Evolutionary conservation across 2,113 vertebrate genomes (phyloP).

Genomic region (Typhlomys cinereus): DNA sequence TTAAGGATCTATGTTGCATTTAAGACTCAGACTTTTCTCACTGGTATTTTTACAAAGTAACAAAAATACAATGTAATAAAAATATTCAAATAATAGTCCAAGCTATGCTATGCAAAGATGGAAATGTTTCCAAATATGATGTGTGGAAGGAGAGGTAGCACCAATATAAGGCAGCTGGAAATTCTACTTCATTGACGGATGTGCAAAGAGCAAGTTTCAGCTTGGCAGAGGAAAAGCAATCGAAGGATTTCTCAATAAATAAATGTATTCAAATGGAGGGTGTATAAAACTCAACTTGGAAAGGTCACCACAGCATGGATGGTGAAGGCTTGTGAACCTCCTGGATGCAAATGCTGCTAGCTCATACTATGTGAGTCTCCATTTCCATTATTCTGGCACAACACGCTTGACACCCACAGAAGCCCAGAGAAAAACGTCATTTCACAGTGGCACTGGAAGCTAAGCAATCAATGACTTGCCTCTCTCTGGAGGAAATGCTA

Average conservation of each 20-base stretch:
- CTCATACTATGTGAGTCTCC: neutral
- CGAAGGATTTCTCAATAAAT: constrained; percentile 51
- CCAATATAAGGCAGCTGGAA: neutral
- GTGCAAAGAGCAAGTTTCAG: neutral
- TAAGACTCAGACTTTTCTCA: constrained; percentile 23
- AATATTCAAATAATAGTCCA: constrained; percentile 22
- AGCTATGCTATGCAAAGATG: neutral
- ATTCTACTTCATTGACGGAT: constrained; percentile 27
- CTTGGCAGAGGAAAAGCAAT: constrained; percentile 47
- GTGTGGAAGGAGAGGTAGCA: constrained; percentile 9
- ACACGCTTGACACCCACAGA: neutral
- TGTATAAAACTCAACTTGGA: constrained; percentile 52
- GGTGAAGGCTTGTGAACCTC: constrained; percentile 28
- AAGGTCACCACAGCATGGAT: constrained; percentile 54
- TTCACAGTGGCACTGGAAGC: constrained; percentile 2
- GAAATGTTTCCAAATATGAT: constrained; percentile 13
- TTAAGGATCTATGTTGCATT: neutral
- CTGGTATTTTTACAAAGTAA: constrained; percentile 50
- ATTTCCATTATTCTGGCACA: constrained; percentile 19
- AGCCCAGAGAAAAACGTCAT: neutral
- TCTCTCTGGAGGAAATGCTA: neutral
- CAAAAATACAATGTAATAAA: constrained; percentile 46
- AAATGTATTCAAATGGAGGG: constrained; percentile 39
- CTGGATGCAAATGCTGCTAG: neutral
- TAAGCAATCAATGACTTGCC: constrained; percentile 25